Base-by-base conservation (phyloP, 2,113 vertebrate species). In the Albula glossodonta region DNA sequence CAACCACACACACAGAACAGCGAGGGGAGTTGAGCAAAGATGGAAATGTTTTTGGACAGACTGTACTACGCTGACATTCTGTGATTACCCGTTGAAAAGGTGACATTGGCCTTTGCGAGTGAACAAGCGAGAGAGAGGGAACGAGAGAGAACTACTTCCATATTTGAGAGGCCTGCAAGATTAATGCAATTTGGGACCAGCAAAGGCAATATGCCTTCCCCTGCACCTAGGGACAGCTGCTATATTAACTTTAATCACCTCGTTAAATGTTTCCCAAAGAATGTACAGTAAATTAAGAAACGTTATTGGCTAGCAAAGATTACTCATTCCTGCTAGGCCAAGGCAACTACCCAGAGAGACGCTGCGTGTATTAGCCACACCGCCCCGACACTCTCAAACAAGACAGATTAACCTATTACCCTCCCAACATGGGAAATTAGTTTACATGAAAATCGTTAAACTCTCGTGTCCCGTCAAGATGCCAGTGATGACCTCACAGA, bases 161-260 rank as follows among this genome's bases (percentile, higher is more conserved):
- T 81, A 81, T 81, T 52, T 22, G 80, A 81, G 80, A 81, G 53
- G 80, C 50, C 80, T 52, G n/a, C n/a, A 81, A 52, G 80, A 81
- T 81, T 52, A 81, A 81, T 81, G 80, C 50, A 81, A 81, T 81
- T 81, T 81, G 80, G 80, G 80, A 81, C 51, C 19, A 52, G 49
- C 80, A 81, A 53, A 81, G 80, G 80, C 80, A 81, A 81, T 81
- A 81, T 25, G 80, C 49, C 51, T 81, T 41, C 80, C 50, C 50
- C 50, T 52, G 80, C 51, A 81, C 22, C 80, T 25, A 51, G 51
- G 22, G 80, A 81, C 51, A 52, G 51, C 51, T 81, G 80, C 51
- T 81, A 81, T 81, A 81, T 81, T 81, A 81, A 81, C 49, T 81
- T 51, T 81, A 81, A 81, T 81, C 80, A 53, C 80, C 80, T 51